Conservation (phyloP, 37 sponge, comb jelly and placozoan genomes). For the Beroe forskalii region DNA sequence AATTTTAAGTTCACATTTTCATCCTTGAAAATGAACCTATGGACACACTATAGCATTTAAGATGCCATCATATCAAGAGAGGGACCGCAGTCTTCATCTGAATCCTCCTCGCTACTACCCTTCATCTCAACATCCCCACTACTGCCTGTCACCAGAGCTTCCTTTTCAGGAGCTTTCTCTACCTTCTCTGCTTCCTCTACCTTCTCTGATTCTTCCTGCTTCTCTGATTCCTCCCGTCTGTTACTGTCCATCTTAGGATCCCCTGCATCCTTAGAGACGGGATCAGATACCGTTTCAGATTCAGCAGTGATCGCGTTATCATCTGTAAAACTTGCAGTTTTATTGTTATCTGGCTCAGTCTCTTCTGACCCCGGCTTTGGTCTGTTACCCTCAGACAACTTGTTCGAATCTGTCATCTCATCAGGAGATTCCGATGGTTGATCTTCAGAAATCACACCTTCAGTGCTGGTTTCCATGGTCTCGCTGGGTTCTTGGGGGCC, state of each 20-base stretch:
- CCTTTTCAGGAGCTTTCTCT: background rate
- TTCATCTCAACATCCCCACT: conserved; percentile 23
- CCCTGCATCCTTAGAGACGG: background rate
- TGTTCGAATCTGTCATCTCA: too few species aligned
- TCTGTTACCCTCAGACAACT: too few species aligned
- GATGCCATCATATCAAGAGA: conserved; percentile 7
- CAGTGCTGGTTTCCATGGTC: too few species aligned
- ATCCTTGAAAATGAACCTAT: too few species aligned
- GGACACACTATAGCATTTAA: too few species aligned
- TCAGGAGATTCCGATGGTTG: too few species aligned
- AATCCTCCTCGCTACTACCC: too few species aligned
- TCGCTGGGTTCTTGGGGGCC: too few species aligned
- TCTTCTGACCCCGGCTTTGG: too few species aligned
- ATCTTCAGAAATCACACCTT: background rate
- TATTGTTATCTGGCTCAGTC: background rate
- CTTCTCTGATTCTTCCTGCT: background rate
- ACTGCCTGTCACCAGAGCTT: background rate
- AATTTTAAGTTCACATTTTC: too few species aligned
- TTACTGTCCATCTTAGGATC: background rate
- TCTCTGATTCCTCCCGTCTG: background rate
- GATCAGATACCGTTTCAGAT: background rate
- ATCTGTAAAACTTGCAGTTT: background rate
- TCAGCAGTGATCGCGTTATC: background rate
- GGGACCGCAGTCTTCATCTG: conserved; percentile 30
- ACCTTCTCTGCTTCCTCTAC: background rate